Conservation (phyloP, 2,797 vertebrate species). For the Kryptopterus vitreolus region DNA sequence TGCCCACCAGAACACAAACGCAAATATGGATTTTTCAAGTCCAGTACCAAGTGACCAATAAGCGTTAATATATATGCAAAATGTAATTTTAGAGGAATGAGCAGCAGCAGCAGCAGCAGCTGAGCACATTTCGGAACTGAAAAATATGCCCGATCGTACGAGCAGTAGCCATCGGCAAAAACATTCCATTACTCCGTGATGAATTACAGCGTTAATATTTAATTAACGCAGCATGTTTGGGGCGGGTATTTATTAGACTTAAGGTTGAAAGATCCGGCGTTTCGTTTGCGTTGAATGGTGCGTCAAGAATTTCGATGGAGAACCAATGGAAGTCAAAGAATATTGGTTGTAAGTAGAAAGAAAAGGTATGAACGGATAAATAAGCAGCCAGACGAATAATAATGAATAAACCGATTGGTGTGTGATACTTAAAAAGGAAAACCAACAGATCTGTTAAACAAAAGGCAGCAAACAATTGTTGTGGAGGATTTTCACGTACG, state of each 20-base stretch:
- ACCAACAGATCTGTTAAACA: too few species aligned
- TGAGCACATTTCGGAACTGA: slow-evolving; percentile 44
- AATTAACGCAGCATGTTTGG: slow-evolving; percentile 41
- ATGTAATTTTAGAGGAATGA: slow-evolving; percentile 36
- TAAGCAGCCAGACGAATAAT: too few species aligned
- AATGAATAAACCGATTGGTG: too few species aligned
- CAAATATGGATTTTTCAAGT: slow-evolving; percentile 10
- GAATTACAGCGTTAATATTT: slow-evolving; percentile 52
- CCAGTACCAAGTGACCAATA: not conserved
- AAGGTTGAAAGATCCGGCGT: slow-evolving; percentile 34
- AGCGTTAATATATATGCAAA: slow-evolving; percentile 26
- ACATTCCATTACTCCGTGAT: slow-evolving; percentile 54
- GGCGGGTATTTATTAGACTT: slow-evolving; percentile 43
- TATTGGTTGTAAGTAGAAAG: not conserved
- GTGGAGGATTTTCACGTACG: not conserved
- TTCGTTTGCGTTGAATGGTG: slow-evolving; percentile 33
- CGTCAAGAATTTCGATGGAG: slow-evolving; percentile 47
- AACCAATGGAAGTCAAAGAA: slow-evolving; percentile 38
- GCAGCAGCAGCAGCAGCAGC: slow-evolving; percentile 28
- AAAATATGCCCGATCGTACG: slow-evolving; percentile 42
- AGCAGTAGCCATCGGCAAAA: slow-evolving; percentile 42
- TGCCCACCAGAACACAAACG: not conserved
- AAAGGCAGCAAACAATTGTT: not conserved
- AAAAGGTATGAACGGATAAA: not conserved
- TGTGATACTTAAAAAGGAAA: too few species aligned